phyloP scores from a whole-genome alignment of 2,797 vertebrate genomes.

The Podarcis lilfordi region DNA sequence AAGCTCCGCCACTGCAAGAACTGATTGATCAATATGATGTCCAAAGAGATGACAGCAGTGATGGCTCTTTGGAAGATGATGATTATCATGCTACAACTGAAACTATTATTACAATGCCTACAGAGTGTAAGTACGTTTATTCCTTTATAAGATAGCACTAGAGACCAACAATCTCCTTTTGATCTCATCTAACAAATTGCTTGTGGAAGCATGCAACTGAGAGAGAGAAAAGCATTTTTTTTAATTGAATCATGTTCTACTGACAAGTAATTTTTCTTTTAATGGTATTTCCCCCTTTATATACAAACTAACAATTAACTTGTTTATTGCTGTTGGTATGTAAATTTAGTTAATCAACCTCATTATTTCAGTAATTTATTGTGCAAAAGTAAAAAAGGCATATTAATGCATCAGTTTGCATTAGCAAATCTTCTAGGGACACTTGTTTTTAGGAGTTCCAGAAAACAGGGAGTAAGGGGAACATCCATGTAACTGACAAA shows the following conservation, averaged over 20 bases:
- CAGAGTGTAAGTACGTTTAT: constrained; percentile 89
- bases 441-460: constrained; percentile 27
- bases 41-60: constrained; percentile 92
- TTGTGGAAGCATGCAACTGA: constrained; percentile 60
- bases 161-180: constrained; percentile 74
- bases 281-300: not conserved
- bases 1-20: constrained; percentile 95
- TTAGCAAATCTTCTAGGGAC: constrained; percentile 22
- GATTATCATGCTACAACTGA: constrained; percentile 95
- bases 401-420: constrained; percentile 12
- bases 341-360: constrained; percentile 44
- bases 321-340: constrained; percentile 47
- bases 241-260: constrained; percentile 58
- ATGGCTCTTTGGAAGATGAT: constrained; percentile 90
- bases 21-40: constrained; percentile 98
- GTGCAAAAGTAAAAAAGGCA: not conserved
- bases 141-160: constrained; percentile 63
- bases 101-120: constrained; percentile 94
- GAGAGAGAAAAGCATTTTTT: constrained; percentile 47
- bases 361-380: constrained; percentile 31
- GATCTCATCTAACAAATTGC: constrained; percentile 75
- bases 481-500: constrained; percentile 13
- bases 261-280: constrained; percentile 36
- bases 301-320: not conserved
- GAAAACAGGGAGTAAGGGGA: constrained; percentile 21